Conservation (phyloP, 1,140 invertebrate species). For the Thaumatotibia leucotreta region DNA sequence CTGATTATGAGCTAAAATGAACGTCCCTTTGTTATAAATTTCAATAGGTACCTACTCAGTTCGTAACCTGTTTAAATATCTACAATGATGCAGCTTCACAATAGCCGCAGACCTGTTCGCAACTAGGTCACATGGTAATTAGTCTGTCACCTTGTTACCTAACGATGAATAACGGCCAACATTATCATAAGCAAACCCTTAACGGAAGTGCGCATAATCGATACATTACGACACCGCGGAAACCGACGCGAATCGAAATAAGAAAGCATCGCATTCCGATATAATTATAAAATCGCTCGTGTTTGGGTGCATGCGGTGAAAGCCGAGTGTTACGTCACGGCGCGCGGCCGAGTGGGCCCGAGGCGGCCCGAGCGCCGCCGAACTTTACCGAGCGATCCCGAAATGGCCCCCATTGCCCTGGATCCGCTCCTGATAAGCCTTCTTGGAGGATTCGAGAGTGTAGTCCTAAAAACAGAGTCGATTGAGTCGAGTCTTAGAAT, state of each 20-base stretch:
- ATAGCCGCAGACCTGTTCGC: background rate
- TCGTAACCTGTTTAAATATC: no score
- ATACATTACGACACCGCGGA: slow-evolving; percentile 23
- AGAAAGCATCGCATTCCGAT: slow-evolving; percentile 57
- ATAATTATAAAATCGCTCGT: slow-evolving; percentile 56
- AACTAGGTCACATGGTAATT: background rate
- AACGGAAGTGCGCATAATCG: slow-evolving; percentile 47
- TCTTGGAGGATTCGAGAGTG: no score
- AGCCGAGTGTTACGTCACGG: slow-evolving; percentile 41
- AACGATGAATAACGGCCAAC: background rate
- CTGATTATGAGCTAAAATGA: no score
- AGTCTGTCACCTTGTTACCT: background rate
- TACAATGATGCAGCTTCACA: background rate
- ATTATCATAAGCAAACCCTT: slow-evolving; percentile 18
- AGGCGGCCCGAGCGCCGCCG: slow-evolving; percentile 6
- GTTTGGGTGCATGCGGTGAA: slow-evolving; percentile 45
- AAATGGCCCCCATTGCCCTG: no score
- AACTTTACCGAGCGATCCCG: background rate
- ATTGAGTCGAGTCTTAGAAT: no score
- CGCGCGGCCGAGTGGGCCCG: slow-evolving; percentile 14
- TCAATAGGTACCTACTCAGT: no score
- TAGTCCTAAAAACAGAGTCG: no score
- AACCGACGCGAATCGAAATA: slow-evolving; percentile 50
- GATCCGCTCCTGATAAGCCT: no score
- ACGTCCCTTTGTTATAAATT: background rate